These are phyloP conservation scores for Oscheius sp. DNA, from an alignment of 2,888 invertebrate species.

Conservation along the genomic window DNA sequence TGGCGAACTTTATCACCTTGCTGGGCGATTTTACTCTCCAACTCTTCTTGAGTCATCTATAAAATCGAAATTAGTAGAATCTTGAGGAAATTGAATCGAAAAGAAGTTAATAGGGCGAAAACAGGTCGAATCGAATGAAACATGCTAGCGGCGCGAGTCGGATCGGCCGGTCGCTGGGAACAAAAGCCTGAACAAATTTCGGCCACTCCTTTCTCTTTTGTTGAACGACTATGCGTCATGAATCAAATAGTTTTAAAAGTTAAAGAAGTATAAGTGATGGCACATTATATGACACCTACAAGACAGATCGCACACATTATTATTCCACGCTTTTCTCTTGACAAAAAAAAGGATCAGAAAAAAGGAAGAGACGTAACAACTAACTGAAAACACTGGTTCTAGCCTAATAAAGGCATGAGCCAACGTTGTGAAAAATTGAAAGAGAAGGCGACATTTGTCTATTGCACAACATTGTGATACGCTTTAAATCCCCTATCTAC, in stretches of 20 bases:
- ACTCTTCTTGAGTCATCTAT: conserved; percentile 14
- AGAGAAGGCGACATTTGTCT: background rate
- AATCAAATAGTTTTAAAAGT: background rate
- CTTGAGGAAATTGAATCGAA: background rate
- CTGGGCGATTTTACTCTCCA: conserved; percentile 41
- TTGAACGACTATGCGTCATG: background rate
- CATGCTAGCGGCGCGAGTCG: conserved; percentile 5
- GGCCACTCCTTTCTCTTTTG: background rate
- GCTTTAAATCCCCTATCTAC: background rate
- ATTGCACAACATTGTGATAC: background rate
- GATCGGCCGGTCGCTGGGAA: background rate
- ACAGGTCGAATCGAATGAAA: conserved; percentile 16
- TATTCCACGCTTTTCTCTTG: no score
- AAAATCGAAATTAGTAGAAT: no score
- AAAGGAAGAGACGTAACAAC: background rate
- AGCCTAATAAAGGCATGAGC: background rate
- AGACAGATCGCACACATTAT: no score
- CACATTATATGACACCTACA: no score
- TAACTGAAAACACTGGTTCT: no score
- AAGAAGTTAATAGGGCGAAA: conserved; percentile 1
- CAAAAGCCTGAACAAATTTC: conserved; percentile 19
- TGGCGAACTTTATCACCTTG: conserved; percentile 45
- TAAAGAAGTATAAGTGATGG: no score
- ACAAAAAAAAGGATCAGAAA: background rate
- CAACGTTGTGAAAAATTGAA: background rate